These are phyloP conservation scores for Chiloscyllium plagiosum DNA, from an alignment of 2,113 vertebrate genomes.

Conservation along the genomic window DNA sequence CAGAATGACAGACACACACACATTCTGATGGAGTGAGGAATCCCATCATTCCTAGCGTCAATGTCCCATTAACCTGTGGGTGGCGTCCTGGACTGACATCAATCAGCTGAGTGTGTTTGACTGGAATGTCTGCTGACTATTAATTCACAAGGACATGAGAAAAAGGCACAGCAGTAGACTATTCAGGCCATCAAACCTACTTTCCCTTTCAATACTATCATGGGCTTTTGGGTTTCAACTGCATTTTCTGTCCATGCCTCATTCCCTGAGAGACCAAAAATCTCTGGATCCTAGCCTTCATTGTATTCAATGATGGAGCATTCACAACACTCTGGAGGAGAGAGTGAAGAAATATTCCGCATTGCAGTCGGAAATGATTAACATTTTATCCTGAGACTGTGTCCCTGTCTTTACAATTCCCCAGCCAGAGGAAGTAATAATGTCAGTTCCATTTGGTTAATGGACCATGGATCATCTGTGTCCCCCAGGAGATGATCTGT, in stretches of 20 bases:
- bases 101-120: background rate
- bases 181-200: background rate
- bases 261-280: too few relatives aligned
- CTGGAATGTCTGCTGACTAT: background rate
- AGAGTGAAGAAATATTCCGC: too few relatives aligned
- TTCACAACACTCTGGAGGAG: too few relatives aligned
- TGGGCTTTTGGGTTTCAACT: background rate
- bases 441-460: background rate
- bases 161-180: background rate
- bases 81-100: background rate
- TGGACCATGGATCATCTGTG: background rate
- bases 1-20: too few relatives aligned
- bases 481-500: background rate
- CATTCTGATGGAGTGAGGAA: background rate
- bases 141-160: background rate
- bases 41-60: background rate
- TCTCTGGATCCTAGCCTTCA: too few relatives aligned
- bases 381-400: background rate
- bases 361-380: too few relatives aligned
- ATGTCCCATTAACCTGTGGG: background rate
- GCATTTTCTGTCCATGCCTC: background rate
- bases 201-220: background rate
- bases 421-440: too few relatives aligned
- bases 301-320: too few relatives aligned
- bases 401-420: background rate